A percentile compares a stretch with the other conserved stretches of the same genome.
phyloP scores from a whole-genome alignment of 2,888 invertebrate species.

The Cataglyphis livida region DNA sequence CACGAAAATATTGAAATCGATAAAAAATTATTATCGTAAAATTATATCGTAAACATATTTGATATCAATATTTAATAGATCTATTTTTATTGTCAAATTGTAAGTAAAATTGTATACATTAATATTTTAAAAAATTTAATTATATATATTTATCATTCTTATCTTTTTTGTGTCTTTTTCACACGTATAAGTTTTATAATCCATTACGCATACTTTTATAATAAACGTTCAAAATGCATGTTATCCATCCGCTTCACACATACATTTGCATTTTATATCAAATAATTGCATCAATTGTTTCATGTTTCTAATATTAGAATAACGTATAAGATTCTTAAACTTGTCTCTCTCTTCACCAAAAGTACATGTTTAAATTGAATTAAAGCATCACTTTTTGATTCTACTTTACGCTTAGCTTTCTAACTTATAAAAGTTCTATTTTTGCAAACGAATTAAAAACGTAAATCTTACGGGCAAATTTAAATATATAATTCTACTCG shows the following conservation, averaged over 20 bases:
- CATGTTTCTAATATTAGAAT: background rate
- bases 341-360: background rate
- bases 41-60: background rate
- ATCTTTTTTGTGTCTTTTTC: background rate
- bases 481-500: conserved; percentile 22
- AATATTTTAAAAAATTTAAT: background rate
- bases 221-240: background rate
- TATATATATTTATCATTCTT: background rate
- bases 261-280: conserved; percentile 9
- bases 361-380: background rate
- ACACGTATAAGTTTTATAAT: background rate
- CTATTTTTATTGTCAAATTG: background rate
- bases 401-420: background rate
- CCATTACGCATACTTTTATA: background rate
- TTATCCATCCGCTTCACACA: background rate
- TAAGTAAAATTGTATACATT: background rate
- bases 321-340: conserved; percentile 2
- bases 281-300: background rate
- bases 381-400: conserved; percentile 20
- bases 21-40: background rate
- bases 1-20: background rate
- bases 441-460: conserved; percentile 15
- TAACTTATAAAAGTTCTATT: conserved; percentile 6
- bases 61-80: background rate
- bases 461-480: conserved; percentile 19